Conservation (phyloP, 2,888 invertebrate species). For the Spisula solida region DNA sequence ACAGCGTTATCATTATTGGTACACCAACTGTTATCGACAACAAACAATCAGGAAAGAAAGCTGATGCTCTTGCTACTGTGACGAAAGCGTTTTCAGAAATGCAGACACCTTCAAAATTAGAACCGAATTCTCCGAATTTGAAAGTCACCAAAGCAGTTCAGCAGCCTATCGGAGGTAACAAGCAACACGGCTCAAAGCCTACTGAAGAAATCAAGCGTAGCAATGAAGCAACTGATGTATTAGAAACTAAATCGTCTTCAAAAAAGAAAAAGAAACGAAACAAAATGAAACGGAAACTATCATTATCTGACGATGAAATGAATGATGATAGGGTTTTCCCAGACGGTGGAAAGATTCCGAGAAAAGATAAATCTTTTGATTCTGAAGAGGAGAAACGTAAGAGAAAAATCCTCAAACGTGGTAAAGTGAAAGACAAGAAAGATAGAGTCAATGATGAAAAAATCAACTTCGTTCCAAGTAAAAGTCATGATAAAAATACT, state of each 20-base stretch:
- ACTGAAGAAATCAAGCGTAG: not conserved
- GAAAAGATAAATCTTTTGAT: not conserved
- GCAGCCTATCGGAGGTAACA: not conserved
- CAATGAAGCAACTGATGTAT: not conserved
- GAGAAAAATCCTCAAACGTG: conserved; percentile 5
- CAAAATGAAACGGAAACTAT: conserved; percentile 1
- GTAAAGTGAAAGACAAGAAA: not conserved
- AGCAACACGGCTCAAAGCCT: not conserved
- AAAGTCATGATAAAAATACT: not conserved
- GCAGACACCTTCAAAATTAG: conserved; percentile 40
- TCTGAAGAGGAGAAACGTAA: not conserved
- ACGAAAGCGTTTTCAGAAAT: conserved; percentile 27
- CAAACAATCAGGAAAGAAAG: not conserved
- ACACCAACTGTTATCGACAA: not conserved
- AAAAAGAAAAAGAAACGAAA: not conserved
- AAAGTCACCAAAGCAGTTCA: conserved; percentile 14
- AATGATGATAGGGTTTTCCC: not conserved
- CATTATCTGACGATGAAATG: not conserved
- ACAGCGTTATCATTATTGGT: conserved; percentile 1
- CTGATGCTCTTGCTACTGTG: not conserved
- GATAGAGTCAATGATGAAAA: not conserved
- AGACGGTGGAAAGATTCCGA: not conserved
- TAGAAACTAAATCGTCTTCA: not conserved
- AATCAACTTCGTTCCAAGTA: not conserved
- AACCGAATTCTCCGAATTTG: not conserved